Base-by-base conservation (phyloP, 2,113 vertebrate genomes). In the Engystomops pustulosus region DNA sequence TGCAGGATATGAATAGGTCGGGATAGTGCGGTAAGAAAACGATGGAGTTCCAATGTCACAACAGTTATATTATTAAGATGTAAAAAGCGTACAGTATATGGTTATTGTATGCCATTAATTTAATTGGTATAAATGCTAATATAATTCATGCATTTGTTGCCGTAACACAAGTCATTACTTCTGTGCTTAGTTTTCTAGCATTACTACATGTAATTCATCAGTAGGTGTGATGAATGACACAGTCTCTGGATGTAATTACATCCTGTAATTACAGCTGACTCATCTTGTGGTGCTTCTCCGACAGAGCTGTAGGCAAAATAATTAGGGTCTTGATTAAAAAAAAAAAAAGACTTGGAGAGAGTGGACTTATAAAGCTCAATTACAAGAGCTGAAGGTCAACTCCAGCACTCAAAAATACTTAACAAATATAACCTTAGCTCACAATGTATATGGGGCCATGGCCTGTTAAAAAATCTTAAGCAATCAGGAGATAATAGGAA, bases 221-320 rank as follows among this genome's bases (percentile, higher is more conserved):
- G 49, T 36, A 51, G 49, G 49, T 79, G 83, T 79, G 75, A 85
- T 79, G 75, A 85, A 78, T 79, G 65, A 70, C 74, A 85, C 74
- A 25, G 82, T 78, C 62, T 70, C 62, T 45, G 74, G 34, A 79
- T 85, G 62, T 79, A 85, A 85, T 85, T 79, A 85, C 75, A 85
- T 85, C 65, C 65, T 45, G 23, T 85, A 79, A 85, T 85, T 85
- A 85, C 75, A 85, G 83, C 74, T 79, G 83, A 78, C 83, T 85
- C 83, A 85, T 85, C 74, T 85, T 70, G 75, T 84, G 72, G 45
- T 67, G 36, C 44, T 84, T 84, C 82, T 53, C n/a, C 38, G 47
- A 34, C 75, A 55, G 75, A 45, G 83, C 83, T 70, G 45, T 58
- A 79, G 83, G 83, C 83, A 82, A 85, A 85, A 85, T 85, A 79